These are phyloP conservation scores for Zosterops pallidus DNA, from an alignment of 2,113 vertebrate genomes.

Conservation along the genomic window DNA sequence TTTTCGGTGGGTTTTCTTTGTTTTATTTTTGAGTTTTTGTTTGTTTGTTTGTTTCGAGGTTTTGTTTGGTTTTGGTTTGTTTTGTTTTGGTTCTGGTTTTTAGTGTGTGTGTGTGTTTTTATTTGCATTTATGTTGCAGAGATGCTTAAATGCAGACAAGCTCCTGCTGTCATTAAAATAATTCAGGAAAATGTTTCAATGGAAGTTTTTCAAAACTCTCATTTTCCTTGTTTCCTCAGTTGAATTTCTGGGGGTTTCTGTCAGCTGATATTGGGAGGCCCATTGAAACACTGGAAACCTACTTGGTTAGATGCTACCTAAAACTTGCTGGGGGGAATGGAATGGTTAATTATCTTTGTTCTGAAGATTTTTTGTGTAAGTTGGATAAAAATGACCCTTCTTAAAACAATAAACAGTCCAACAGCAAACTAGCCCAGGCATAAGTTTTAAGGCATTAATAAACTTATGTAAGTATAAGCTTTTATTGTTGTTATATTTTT, in stretches of 20 bases:
- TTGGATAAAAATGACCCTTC: not conserved
- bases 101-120: too few species aligned
- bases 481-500: not conserved
- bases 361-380: not conserved
- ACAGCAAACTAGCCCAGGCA: not conserved
- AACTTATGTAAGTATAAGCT: not conserved
- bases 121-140: not conserved
- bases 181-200: not conserved
- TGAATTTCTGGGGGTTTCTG: not conserved
- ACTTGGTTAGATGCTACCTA: not conserved
- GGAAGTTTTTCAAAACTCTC: not conserved
- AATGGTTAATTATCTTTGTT: not conserved
- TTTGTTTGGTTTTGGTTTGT: not conserved
- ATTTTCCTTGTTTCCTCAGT: not conserved
- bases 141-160: not conserved
- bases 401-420: not conserved
- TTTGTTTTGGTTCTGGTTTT: not conserved
- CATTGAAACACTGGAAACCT: not conserved
- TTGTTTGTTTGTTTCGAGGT: too few species aligned
- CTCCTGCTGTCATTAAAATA: not conserved
- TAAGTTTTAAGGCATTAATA: not conserved
- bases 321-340: not conserved
- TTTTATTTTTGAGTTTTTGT: not conserved
- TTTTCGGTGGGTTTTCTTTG: not conserved
- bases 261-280: not conserved